Evolutionary conservation across 2,888 invertebrate genomes (phyloP), one percentile per base, ranked within the genome.

Genomic region (Dicranocentrus wangi): DNA sequence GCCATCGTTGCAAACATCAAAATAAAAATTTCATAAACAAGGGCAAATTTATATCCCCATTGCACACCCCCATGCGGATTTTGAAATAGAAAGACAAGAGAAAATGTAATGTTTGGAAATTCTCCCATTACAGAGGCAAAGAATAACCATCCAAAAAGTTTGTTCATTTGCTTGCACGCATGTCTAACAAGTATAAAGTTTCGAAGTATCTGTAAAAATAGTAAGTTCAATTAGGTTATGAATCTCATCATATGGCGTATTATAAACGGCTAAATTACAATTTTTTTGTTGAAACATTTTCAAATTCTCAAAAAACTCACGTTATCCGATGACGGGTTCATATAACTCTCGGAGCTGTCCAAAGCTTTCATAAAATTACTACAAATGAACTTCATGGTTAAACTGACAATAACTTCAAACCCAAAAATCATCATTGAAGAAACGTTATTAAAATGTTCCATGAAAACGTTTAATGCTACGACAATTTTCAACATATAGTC

Each of bases 51-150:
- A 28, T 19, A 76, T 5, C 17, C 3, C 66, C 55, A 58, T 5
- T 76, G 58, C n/a, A 76, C 28, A 15, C 1, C 5, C 3, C n/a
- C 23, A 0, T 53, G 27, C 2, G 73, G 51, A 17, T n/a, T 65
- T 15, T 0, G 19, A 17, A 65, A 75, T 13, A 1, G n/a, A 23
- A 63, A 53, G 0, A 78, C 70, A 5, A 78, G n/a, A n/a, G 0
- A 53, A 43, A 78, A 70, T 1, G 78, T 70, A 5, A 78, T 25
- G 63, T 70, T 78, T 15, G 78, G 78, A 27, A 78, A 78, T 28
- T 78, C 78, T 2, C 78, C 78, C 63, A 78, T 63, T 17, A 70
- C 32, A 17, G 78, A n/a, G 15, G 7, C 43, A 13, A 70, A 78
- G 17, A 78, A 17, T 2, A 70, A 27, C 70, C 70, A 78, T 0